Conservation (phyloP, 1,140 invertebrate species). For the Drosophila auraria region DNA sequence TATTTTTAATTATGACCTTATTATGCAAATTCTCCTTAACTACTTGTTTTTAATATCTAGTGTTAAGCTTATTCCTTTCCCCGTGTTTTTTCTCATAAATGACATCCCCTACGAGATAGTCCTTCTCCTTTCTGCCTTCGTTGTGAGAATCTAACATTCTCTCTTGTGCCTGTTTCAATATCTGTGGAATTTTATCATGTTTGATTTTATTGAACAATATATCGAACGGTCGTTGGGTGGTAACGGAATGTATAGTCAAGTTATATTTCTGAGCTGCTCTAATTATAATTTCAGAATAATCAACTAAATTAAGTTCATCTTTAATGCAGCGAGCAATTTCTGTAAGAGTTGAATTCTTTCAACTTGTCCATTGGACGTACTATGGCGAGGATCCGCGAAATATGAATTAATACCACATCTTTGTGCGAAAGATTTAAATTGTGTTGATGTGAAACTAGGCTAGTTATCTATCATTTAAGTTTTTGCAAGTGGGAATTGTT, state of each 20-base stretch:
- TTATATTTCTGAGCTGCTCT: constrained; percentile 6
- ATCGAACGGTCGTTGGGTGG: constrained; percentile 3
- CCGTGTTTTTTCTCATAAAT: constrained; percentile 13
- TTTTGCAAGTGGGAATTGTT: constrained; percentile 1
- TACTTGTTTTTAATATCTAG: constrained; percentile 9
- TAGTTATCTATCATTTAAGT: background rate
- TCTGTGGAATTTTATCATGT: constrained; percentile 1
- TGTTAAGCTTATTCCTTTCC: constrained; percentile 12
- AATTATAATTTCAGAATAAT: constrained; percentile 15
- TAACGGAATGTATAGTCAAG: constrained; percentile 1
- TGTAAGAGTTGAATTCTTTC: constrained; percentile 5
- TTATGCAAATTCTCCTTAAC: constrained; percentile 1
- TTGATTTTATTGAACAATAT: constrained; percentile 13
- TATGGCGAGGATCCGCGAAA: constrained; percentile 5
- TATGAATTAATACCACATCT: background rate
- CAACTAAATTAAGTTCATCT: constrained; percentile 3
- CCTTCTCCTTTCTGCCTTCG: constrained; percentile 6
- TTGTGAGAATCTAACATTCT: constrained; percentile 15
- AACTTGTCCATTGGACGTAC: background rate
- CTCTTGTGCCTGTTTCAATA: background rate
- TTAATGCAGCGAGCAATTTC: constrained; percentile 1
- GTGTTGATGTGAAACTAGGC: background rate
- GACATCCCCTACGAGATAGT: constrained; percentile 3
- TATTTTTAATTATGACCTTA: constrained; percentile 1
- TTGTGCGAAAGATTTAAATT: constrained; percentile 3